Conservation (phyloP, 1,140 invertebrate genomes). For the Daktulosphaira vitifoliae region DNA sequence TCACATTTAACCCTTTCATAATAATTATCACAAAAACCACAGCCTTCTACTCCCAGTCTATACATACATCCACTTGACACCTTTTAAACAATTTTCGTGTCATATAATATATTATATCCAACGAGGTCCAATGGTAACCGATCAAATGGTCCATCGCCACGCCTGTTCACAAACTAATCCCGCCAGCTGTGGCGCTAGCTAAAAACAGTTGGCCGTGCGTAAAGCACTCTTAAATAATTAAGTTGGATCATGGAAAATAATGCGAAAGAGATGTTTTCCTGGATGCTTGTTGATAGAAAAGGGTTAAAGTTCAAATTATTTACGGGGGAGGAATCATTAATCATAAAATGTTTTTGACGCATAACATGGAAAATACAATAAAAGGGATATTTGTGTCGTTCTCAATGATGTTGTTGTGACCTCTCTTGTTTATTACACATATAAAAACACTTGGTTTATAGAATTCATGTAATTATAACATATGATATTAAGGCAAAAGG, state of each 20-base stretch:
- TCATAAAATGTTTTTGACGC: conserved; percentile 32
- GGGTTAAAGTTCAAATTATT: conserved; percentile 20
- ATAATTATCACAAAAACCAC: conserved; percentile 15
- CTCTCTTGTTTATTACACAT: too few relatives aligned
- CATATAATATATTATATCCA: neutral
- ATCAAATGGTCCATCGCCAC: neutral
- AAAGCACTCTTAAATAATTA: conserved; percentile 27
- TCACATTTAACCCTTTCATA: conserved; percentile 18
- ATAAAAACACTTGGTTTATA: too few relatives aligned
- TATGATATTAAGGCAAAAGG: too few relatives aligned
- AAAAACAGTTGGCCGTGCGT: neutral
- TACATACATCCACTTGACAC: conserved; percentile 9
- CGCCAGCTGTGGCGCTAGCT: neutral
- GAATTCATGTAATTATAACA: too few relatives aligned
- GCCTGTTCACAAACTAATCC: neutral
- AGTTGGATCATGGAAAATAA: conserved; percentile 18
- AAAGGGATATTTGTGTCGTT: conserved; percentile 30
- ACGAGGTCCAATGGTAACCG: conserved; percentile 3
- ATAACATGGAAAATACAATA: conserved; percentile 26
- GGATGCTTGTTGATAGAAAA: neutral
- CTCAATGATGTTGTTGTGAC: neutral
- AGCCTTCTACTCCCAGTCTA: neutral
- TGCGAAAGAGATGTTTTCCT: conserved; percentile 28
- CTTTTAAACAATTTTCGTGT: conserved; percentile 23
- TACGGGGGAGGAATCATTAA: neutral